Evolutionary conservation across 2,888 invertebrate genomes (phyloP).

Genomic region (Margaritifera margaritifera): DNA sequence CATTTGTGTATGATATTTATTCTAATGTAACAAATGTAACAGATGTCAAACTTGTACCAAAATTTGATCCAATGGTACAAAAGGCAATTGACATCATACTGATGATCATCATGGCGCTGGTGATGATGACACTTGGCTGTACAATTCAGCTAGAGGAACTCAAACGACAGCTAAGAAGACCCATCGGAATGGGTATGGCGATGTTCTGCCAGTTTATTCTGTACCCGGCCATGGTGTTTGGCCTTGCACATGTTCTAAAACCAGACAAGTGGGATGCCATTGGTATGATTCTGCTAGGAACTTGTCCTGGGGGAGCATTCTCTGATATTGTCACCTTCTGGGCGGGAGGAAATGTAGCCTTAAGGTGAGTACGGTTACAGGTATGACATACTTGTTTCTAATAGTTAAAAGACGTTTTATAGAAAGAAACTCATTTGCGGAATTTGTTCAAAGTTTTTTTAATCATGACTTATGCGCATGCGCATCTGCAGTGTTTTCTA

Average conservation of each 20-base stretch:
- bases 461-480: too few relatives aligned
- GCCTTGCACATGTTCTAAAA: slow-evolving; percentile 7
- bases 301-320: slow-evolving; percentile 15
- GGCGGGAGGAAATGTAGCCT: slow-evolving; percentile 7
- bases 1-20: too few relatives aligned
- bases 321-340: slow-evolving; percentile 13
- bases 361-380: slow-evolving; percentile 4
- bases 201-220: slow-evolving; percentile 11
- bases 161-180: slow-evolving; percentile 5
- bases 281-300: slow-evolving; percentile 16
- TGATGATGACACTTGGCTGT: slow-evolving; percentile 15
- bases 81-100: slow-evolving; percentile 1
- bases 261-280: slow-evolving; percentile 9
- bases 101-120: slow-evolving; percentile 2
- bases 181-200: slow-evolving; percentile 6
- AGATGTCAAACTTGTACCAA: too few relatives aligned
- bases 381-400: too few relatives aligned
- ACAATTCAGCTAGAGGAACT: slow-evolving; percentile 5
- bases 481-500: too few relatives aligned
- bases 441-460: too few relatives aligned
- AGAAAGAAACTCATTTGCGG: too few relatives aligned
- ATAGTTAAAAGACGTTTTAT: too few relatives aligned
- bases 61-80: too few relatives aligned
- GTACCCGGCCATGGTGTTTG: slow-evolving; percentile 10
- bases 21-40: too few relatives aligned